Base-by-base conservation (phyloP, 2,113 vertebrate genomes). In the Tautogolabrus adspersus region DNA sequence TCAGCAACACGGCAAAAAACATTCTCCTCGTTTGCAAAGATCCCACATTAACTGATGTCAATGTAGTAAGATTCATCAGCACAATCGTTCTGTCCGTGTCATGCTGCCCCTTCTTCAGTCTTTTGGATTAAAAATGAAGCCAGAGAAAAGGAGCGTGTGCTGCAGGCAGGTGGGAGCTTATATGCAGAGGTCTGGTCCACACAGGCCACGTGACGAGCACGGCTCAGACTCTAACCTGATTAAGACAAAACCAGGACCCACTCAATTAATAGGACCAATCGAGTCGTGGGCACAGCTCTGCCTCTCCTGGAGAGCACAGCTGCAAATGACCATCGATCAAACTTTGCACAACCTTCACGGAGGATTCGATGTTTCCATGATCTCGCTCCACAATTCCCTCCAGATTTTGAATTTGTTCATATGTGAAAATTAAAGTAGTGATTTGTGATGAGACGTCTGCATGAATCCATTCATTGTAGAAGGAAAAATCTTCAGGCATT, bases 221-320 rank as follows among this genome's bases (percentile, higher is more conserved):
- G 38, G 66, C 71, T 73, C 77, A 59, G 49, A 22, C 77, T 66
- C 40, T 88, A 91, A 93, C 87, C 84, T 88, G 81, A 91, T 93
- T 92, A 92, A n/a, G 21, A 70, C 80, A 54, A 8, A 80, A 67
- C 74, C 82, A 83, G 84, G 86, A 65, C 79, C 78, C 63, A 84
- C 89, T 91, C 87, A 92, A 90, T 92, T 87, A 93, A 94, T 87
- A 85, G 82, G 55, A 69, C 64, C 86, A 66, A 87, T 84, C 86
- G 77, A 73, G 75, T 90, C 26, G 18, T 60, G 69, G 10, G 66
- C 76, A 83, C 82, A 89, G 79, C 75, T 79, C 75, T 55, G 83
- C 70, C 74, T 70, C 52, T 77, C 63, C 66, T 56, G 15, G 10
- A 15, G 12, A 49, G 47, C 15, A 6, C 52, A 54, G 51, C 64